Base-by-base conservation (phyloP, 2,113 vertebrate species). In the Raja brachyura region DNA sequence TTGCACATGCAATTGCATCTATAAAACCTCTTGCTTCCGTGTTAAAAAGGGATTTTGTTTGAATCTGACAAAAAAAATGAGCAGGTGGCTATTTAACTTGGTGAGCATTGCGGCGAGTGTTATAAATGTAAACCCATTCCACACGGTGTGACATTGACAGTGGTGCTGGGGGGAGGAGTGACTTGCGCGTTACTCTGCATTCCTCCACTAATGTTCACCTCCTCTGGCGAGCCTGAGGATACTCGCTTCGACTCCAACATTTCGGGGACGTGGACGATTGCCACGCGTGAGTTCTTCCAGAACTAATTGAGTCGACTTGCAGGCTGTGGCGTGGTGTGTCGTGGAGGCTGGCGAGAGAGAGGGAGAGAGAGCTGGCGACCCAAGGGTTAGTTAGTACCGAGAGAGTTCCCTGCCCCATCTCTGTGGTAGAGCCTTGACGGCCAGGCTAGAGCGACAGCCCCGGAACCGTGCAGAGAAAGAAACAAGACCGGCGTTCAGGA, bases 371-470 rank as follows among this genome's bases (percentile, higher is more conserved):
- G 68, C 66, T 48, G 31, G 33, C 66, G 3, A 13, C 28, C 18
- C 5, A 68, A 70, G 63, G 28, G 63, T 92, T 73, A 48, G 63
- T 92, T 73, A 48, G 39, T 25, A 20, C 18, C 4, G 61, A 33
- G 7, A 16, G 63, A 92, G 31, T 5, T 25, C 66, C 16, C 70
- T 73, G 70, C 66, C 75, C 28, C 31, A 9, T 90, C 16, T 10
- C 16, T 48, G 63, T 70, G 31, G 18, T 11, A 22, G 33, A 25
- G 14, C 20, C 88, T 7, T 70, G 20, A 39, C 33, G 18, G 16
- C 70, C 88, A 90, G 63, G 10, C 86, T 16, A 90, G 28, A 20
- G 33, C 70, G 88, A 92, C 88, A 92, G 63, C 88, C 48, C 63
- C 9, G 20, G 20, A 22, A 11, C 61, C 81, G 63, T 20, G 5